Base-by-base conservation (phyloP, 2,888 invertebrate genomes). In the Hetaerina titia region DNA sequence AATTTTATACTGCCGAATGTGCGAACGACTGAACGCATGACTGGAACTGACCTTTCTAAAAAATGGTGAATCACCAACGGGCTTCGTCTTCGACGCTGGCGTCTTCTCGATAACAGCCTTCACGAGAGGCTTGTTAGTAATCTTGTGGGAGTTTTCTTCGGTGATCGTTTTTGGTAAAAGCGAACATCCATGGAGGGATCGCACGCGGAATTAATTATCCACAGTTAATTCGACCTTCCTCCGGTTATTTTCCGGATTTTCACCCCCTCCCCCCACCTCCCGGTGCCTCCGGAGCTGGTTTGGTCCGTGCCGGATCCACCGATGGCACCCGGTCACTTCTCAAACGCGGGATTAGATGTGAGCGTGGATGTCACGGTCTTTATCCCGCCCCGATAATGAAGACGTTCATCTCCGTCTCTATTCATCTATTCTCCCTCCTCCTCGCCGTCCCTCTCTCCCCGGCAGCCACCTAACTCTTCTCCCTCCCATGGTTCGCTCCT, bases 371-470 rank as follows among this genome's bases (percentile, higher is more conserved):
- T 81, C 81, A 81, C 81, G 81, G 81, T 81, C 25, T 81, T 81
- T 31, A 81, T 81, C 81, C 25, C 81, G 81, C 81, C 25, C 81
- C 81, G 81, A 81, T 81, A 81, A 81, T 81, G 81, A 81, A 81
- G 81, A 81, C 81, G 81, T 81, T 81, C 81, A 31, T 81, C 81
- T 81, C 81, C 81, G 11, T 31, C 81, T 81, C 81, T 81, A 81
- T 81, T 81, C 81, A 81, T 31, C 81, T 81, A 81, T 81, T 31
- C 74, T 25, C 74, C n/a, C 74, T 13, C 25, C 81, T 6, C 81
- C 7, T 31, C 81, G 25, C 15, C 25, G 45, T 45, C 45, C 45
- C 45, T 45, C 45, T 45, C 45, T 45, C 45, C 45, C 45, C 45
- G 45, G 45, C 13, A 25, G n/a, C 69, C 69, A 6, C n/a, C 19